phyloP scores from a whole-genome alignment of 2,888 invertebrate genomes.

The Cenopis cana region DNA sequence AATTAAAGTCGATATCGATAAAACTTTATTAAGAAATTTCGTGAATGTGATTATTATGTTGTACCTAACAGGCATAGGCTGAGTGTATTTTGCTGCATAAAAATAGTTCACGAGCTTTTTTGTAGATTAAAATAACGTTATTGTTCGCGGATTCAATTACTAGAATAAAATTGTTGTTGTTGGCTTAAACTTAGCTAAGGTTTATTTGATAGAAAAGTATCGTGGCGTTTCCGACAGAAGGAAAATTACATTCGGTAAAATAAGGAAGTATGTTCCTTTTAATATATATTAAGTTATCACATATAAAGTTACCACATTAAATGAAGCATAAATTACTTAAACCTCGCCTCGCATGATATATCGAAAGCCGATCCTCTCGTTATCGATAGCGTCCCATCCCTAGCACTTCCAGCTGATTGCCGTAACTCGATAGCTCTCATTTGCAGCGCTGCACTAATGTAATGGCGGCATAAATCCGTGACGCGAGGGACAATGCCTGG shows the following conservation, averaged over 20 bases:
- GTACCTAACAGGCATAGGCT: neutral
- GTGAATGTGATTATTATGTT: neutral
- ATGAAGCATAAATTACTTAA: neutral
- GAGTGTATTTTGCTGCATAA: neutral
- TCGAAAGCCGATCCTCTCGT: neutral
- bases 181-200: too few relatives aligned
- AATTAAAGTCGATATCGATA: slow-evolving; percentile 19
- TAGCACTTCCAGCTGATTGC: slow-evolving; percentile 81
- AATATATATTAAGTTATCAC: too few relatives aligned
- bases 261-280: too few relatives aligned
- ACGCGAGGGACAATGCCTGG: slow-evolving; percentile 23
- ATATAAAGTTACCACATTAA: too few relatives aligned
- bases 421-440: slow-evolving; percentile 83
- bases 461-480: slow-evolving; percentile 42
- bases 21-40: neutral
- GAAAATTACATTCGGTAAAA: too few relatives aligned
- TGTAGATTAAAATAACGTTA: too few relatives aligned
- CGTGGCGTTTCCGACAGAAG: too few relatives aligned
- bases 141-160: too few relatives aligned
- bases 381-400: slow-evolving; percentile 56
- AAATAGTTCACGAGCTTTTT: neutral
- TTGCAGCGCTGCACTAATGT: slow-evolving; percentile 62
- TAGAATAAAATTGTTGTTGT: too few relatives aligned
- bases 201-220: too few relatives aligned
- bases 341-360: neutral